phyloP scores from a whole-genome alignment of 1,140 invertebrate genomes.

The Cecropterus lyciades region DNA sequence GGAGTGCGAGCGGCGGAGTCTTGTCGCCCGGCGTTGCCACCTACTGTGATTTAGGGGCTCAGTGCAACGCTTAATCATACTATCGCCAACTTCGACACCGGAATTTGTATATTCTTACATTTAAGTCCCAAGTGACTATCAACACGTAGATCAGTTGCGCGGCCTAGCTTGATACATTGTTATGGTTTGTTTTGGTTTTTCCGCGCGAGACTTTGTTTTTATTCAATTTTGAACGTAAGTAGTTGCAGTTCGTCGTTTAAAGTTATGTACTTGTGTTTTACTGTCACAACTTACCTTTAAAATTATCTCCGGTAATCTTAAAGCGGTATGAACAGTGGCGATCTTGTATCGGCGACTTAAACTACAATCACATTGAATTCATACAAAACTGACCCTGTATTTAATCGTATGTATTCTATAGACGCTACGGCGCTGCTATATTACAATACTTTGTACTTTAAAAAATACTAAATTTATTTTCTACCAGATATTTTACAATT shows the following conservation, averaged over 20 bases:
- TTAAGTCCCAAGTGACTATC: constrained; percentile 26
- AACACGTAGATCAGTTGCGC: constrained; percentile 21
- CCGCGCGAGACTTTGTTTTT: constrained; percentile 33
- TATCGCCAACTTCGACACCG: constrained; percentile 53
- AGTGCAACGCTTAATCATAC: constrained; percentile 64
- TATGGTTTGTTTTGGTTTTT: constrained; percentile 57
- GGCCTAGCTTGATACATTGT: constrained; percentile 19
- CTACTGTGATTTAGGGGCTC: constrained; percentile 68
- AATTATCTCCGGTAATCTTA: constrained; percentile 68
- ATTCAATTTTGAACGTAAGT: neutral
- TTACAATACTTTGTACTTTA: constrained; percentile 83
- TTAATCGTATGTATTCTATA: constrained; percentile 78
- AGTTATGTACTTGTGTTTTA: too few species aligned
- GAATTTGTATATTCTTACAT: constrained; percentile 56
- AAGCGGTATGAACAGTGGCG: constrained; percentile 73
- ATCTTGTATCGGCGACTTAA: constrained; percentile 75
- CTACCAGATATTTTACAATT: constrained; percentile 75
- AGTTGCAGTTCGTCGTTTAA: too few species aligned
- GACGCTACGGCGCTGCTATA: constrained; percentile 74
- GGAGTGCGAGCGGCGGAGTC: constrained; percentile 69
- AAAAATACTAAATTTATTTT: constrained; percentile 78
- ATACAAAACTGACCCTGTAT: constrained; percentile 84
- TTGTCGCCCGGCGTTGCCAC: constrained; percentile 64
- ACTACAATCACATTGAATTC: constrained; percentile 84
- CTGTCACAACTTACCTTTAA: constrained; percentile 70